Conservation (phyloP, 2,797 vertebrate genomes). For the Thamnophis elegans region DNA sequence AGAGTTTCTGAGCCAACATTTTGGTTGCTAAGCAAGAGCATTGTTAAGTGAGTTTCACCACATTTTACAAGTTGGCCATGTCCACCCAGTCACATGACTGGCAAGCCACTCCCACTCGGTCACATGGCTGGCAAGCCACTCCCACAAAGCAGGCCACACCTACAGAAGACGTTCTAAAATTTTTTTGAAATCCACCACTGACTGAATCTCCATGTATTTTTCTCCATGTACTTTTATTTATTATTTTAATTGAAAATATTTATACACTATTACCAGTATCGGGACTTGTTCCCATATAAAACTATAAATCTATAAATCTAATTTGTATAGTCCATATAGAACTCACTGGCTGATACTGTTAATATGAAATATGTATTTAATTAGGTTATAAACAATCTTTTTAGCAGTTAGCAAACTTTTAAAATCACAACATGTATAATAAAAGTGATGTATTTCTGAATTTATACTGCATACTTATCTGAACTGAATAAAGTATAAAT, state of each 20-base stretch:
- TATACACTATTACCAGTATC: background rate
- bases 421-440: background rate
- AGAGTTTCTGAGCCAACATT: no score
- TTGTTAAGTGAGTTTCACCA: no score
- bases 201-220: background rate
- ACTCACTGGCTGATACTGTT: background rate
- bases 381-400: slow-evolving; percentile 1
- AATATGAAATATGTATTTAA: background rate
- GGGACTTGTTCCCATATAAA: background rate
- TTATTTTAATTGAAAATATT: background rate
- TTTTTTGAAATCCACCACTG: no score
- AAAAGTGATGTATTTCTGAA: background rate
- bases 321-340: background rate
- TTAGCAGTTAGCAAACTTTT: background rate
- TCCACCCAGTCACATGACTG: no score
- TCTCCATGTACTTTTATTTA: background rate
- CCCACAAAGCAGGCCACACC: no score
- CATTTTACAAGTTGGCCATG: no score
- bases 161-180: no score
- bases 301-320: background rate
- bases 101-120: no score
- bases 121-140: no score
- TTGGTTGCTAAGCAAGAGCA: no score
- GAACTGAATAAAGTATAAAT: background rate
- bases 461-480: background rate